phyloP scores from a whole-genome alignment of 2,797 vertebrate species.

The Spondyliosoma cantharus region DNA sequence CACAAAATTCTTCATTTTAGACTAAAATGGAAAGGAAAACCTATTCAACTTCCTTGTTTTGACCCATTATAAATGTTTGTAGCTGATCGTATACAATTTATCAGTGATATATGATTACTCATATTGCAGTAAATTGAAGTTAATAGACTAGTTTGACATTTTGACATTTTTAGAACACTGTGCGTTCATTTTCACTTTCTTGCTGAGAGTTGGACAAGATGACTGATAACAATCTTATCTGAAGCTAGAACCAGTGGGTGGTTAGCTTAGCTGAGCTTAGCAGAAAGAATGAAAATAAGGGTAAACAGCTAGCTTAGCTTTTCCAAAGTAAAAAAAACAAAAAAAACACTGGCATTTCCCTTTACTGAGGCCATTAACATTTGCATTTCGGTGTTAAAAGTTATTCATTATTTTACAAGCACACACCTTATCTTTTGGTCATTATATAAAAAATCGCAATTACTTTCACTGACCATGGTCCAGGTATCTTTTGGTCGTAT shows the following conservation, averaged over 20 bases:
- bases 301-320: not conserved
- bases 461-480: not conserved
- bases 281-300: not conserved
- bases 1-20: conserved; percentile 21
- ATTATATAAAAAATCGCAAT: not conserved
- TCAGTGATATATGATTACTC: not conserved
- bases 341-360: not conserved
- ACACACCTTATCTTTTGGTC: not conserved
- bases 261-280: not conserved
- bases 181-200: not conserved
- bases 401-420: not conserved
- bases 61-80: not conserved
- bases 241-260: not conserved
- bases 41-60: not conserved
- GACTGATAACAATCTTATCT: not conserved
- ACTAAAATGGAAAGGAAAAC: not conserved
- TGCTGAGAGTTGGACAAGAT: not conserved
- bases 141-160: not conserved
- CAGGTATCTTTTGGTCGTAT: not conserved
- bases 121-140: not conserved
- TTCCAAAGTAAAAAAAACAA: no score
- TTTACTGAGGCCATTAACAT: not conserved
- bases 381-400: not conserved
- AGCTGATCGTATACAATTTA: not conserved
- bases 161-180: not conserved